Conservation (phyloP, 2,888 invertebrate genomes). For the Polyommatus iphigenia region DNA sequence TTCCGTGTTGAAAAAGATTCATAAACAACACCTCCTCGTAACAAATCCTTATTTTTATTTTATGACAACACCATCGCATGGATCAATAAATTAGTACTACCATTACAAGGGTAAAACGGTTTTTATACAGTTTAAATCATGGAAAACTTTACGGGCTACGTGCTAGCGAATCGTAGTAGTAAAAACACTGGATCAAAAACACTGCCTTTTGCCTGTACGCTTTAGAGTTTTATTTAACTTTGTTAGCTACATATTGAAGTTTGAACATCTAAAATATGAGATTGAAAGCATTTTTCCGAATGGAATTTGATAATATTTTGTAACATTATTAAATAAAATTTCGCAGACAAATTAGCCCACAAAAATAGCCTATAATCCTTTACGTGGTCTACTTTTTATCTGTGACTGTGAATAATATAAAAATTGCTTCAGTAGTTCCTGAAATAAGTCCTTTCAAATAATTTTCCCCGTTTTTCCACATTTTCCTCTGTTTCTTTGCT, state of each 20-base stretch:
- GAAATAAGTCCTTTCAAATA: no score
- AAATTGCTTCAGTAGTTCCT: no score
- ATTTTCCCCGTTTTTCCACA: no score
- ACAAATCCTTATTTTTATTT: background rate
- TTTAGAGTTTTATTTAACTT: background rate
- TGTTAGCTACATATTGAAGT: background rate
- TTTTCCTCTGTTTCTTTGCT: no score
- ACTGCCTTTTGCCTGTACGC: background rate
- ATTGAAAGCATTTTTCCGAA: background rate
- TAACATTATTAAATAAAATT: background rate
- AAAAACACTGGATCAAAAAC: background rate
- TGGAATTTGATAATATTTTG: background rate
- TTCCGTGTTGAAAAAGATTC: background rate
- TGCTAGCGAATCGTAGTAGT: background rate
- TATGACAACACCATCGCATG: background rate
- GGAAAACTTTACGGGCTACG: background rate
- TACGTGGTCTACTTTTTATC: no score
- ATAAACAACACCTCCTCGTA: background rate
- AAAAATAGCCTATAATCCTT: no score
- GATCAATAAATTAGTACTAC: background rate
- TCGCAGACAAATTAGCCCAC: no score
- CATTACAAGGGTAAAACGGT: constrained; percentile 2
- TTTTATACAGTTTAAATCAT: constrained; percentile 8
- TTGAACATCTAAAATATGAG: background rate
- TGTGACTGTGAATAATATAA: no score